Conservation (phyloP, 2,797 vertebrate genomes). For the Morelia viridis region DNA sequence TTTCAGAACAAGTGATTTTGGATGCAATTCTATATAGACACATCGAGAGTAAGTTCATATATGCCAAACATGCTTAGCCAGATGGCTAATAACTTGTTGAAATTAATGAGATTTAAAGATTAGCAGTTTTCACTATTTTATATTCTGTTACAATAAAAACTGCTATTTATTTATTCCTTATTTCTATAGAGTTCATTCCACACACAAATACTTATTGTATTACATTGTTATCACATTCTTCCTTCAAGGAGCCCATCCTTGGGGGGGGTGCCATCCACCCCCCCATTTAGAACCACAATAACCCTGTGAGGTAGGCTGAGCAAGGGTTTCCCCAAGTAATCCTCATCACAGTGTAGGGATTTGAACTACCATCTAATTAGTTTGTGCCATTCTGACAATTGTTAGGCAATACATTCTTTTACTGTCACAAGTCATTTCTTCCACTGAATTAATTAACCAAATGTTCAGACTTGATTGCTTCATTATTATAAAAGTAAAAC, state of each 20-base stretch:
- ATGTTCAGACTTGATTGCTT: not conserved
- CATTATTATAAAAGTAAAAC: not conserved
- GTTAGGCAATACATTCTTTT: not conserved
- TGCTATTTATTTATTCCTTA: not conserved
- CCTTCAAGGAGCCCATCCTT: not conserved
- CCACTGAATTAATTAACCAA: not conserved
- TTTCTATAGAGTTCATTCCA: not conserved
- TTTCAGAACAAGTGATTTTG: not conserved
- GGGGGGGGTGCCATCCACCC: rapidly evolving
- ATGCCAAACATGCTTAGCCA: not conserved
- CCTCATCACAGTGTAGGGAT: no score
- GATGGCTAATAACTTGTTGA: not conserved
- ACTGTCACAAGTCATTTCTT: not conserved
- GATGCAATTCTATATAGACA: not conserved
- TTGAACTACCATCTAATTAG: not conserved
- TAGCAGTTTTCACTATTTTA: not conserved
- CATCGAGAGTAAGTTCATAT: not conserved
- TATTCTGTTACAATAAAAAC: not conserved
- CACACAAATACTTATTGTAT: not conserved
- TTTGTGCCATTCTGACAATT: not conserved
- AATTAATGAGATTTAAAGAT: not conserved
- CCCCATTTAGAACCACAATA: not conserved
- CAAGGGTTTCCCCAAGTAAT: not conserved
- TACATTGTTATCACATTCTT: not conserved
- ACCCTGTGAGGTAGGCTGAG: not conserved